phyloP scores from a whole-genome alignment of 2,888 invertebrate genomes.

The Cerastis leucographa region DNA sequence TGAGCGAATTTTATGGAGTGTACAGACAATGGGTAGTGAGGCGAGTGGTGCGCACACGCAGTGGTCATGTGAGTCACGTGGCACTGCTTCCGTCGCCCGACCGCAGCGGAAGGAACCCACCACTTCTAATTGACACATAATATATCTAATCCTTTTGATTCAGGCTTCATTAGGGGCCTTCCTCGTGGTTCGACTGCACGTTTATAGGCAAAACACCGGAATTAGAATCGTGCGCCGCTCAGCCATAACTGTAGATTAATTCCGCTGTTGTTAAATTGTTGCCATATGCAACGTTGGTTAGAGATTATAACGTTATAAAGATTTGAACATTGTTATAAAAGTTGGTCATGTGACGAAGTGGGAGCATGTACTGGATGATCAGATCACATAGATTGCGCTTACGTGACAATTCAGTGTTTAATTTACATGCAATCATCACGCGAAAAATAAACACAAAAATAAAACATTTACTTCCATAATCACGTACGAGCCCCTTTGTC shows the following conservation, averaged over 20 bases:
- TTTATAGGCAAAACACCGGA: slow-evolving; percentile 50
- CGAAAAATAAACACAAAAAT: slow-evolving; percentile 11
- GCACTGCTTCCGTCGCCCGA: slow-evolving; percentile 77
- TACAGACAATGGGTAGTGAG: slow-evolving; percentile 82
- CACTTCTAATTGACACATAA: slow-evolving; percentile 66
- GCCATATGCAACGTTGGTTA: slow-evolving; percentile 51
- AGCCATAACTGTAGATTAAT: slow-evolving; percentile 60
- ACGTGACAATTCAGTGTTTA: slow-evolving; percentile 6
- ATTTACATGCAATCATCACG: neutral
- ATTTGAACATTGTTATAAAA: slow-evolving; percentile 32
- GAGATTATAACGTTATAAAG: slow-evolving; percentile 44
- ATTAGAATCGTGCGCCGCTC: slow-evolving; percentile 53
- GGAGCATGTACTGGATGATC: neutral
- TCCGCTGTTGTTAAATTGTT: slow-evolving; percentile 55
- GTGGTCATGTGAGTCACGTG: slow-evolving; percentile 82
- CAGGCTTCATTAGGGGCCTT: slow-evolving; percentile 48
- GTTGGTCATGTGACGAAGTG: slow-evolving; percentile 31
- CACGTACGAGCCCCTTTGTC: slow-evolving; percentile 7
- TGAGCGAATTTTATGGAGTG: slow-evolving; percentile 76
- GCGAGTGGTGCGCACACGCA: slow-evolving; percentile 72
- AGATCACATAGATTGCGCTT: neutral
- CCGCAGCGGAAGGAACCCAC: slow-evolving; percentile 82
- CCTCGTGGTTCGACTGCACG: slow-evolving; percentile 39
- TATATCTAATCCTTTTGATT: slow-evolving; percentile 62
- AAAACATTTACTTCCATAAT: slow-evolving; percentile 8